Evolutionary conservation across 2,888 invertebrate genomes (phyloP).

Genomic region (Rotaria magnacalcarata): DNA sequence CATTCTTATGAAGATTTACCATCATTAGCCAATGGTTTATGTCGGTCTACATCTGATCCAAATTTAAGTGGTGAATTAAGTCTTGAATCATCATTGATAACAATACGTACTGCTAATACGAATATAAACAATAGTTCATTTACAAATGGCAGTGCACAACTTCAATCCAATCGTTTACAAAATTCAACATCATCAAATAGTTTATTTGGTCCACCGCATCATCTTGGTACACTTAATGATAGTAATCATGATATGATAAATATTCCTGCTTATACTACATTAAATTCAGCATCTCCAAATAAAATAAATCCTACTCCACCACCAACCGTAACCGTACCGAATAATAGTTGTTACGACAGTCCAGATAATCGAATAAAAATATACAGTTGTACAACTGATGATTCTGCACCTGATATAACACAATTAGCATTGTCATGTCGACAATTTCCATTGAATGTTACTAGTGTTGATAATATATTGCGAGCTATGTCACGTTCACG

Average conservation of each 20-base stretch:
- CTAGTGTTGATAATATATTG: constrained; percentile 17
- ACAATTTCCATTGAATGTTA: constrained; percentile 2
- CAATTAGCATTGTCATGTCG: constrained; percentile 30
- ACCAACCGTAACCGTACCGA: neutral
- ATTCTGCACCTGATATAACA: constrained; percentile 28
- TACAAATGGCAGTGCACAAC: neutral
- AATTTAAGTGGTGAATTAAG: neutral
- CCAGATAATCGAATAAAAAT: neutral
- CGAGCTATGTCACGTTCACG: neutral
- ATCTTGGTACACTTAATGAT: neutral
- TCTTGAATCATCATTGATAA: constrained; percentile 1
- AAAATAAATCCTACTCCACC: neutral
- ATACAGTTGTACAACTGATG: neutral
- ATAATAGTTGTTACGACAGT: neutral
- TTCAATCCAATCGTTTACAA: neutral
- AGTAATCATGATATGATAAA: constrained; percentile 15
- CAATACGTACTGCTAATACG: neutral
- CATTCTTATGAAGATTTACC: constrained; percentile 19
- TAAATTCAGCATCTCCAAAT: neutral
- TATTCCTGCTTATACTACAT: neutral
- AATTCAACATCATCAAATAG: constrained; percentile 33
- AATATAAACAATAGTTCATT: neutral
- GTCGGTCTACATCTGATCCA: constrained; percentile 14
- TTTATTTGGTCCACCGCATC: constrained; percentile 36
- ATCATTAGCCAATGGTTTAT: neutral